phyloP scores from a whole-genome alignment of 2,888 invertebrate genomes.

The Pollenia griseotomentosa region DNA sequence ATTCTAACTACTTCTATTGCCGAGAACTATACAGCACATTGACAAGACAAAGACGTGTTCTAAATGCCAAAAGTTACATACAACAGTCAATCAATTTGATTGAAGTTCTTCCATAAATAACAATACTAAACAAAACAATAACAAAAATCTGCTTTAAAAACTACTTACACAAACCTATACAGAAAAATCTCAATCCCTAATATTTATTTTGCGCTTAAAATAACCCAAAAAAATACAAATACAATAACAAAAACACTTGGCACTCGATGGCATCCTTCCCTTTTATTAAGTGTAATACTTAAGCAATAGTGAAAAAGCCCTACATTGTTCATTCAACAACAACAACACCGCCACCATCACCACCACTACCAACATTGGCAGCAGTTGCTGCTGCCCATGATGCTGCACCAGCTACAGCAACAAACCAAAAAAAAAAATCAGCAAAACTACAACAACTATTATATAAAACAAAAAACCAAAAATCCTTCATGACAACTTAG shows the following conservation, averaged over 20 bases:
- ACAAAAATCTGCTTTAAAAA: not conserved
- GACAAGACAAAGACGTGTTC: conserved; percentile 2
- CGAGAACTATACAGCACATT: not conserved
- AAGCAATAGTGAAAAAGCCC: conserved; percentile 61
- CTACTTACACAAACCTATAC: not conserved
- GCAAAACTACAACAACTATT: conserved; percentile 58
- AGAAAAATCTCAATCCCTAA: not conserved
- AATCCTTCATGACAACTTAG: conserved; percentile 73
- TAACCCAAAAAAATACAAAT: conserved; percentile 8
- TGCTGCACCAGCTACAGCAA: conserved; percentile 49
- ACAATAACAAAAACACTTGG: conserved; percentile 42
- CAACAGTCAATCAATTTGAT: conserved; percentile 65
- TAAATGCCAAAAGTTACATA: conserved; percentile 57
- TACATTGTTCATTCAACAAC: conserved; percentile 66
- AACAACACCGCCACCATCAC: conserved; percentile 33
- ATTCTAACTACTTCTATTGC: not conserved
- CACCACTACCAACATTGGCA: conserved; percentile 34
- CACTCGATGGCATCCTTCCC: conserved; percentile 64
- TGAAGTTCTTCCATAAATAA: conserved; percentile 55
- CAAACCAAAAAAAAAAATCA: conserved; percentile 5
- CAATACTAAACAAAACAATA: not conserved
- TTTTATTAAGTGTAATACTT: conserved; percentile 69
- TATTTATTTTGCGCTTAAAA: not conserved
- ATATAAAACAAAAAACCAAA: conserved; percentile 67
- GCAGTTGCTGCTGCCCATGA: conserved; percentile 33